These are phyloP conservation scores for Ladona fulva DNA, from an alignment of 1,140 invertebrate species.

Conservation along the genomic window DNA sequence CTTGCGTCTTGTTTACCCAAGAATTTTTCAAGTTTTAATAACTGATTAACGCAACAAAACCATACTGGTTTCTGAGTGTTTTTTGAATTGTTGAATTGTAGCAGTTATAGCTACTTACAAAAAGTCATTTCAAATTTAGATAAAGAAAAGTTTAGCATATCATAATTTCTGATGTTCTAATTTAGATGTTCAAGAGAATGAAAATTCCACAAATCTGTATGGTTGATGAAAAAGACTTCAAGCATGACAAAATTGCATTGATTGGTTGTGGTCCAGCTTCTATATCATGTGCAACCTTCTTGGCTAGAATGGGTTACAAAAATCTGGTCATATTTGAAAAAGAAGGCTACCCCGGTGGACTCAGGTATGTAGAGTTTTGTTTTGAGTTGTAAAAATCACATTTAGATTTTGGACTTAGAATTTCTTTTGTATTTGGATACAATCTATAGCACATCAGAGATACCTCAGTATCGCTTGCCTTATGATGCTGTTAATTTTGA, in stretches of 20 bases:
- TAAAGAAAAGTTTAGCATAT: no score
- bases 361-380: slow-evolving; percentile 51
- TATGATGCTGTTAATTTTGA: slow-evolving; percentile 90
- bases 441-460: slow-evolving; percentile 75
- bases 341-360: slow-evolving; percentile 73
- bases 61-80: no score
- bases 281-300: slow-evolving; percentile 92
- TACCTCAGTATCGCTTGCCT: slow-evolving; percentile 93
- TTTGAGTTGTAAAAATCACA: slow-evolving; percentile 13
- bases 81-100: no score
- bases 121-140: no score
- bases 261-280: slow-evolving; percentile 93
- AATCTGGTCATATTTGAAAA: slow-evolving; percentile 92
- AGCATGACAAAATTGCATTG: slow-evolving; percentile 69
- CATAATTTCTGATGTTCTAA: background rate
- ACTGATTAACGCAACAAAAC: no score
- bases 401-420: background rate
- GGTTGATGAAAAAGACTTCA: slow-evolving; percentile 45
- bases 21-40: no score
- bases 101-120: no score
- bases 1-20: no score
- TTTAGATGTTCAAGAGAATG: slow-evolving; percentile 87
- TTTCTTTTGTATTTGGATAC: background rate
- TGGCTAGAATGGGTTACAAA: slow-evolving; percentile 84
- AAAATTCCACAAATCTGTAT: slow-evolving; percentile 69